Conservation (phyloP, 1,140 invertebrate genomes). For the Drosophila serrata region DNA sequence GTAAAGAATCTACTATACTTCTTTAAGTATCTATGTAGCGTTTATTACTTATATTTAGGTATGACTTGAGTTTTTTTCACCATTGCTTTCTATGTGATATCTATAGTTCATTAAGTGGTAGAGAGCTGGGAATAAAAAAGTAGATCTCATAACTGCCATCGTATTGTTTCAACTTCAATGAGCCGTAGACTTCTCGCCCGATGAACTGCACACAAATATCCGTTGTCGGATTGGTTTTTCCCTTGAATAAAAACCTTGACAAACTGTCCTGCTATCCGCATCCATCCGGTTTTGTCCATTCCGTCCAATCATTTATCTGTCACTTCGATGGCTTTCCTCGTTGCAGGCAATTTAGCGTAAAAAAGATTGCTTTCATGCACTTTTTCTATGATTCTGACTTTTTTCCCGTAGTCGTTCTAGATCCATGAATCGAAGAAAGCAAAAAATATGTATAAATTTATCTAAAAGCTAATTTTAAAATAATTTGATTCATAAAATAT, state of each 20-base stretch:
- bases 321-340: conserved; percentile 4
- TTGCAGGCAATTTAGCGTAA: conserved; percentile 5
- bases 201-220: conserved; percentile 52
- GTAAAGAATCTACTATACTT: no score
- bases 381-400: conserved; percentile 5
- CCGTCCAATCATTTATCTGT: conserved; percentile 15
- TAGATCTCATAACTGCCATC: conserved; percentile 61
- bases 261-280: conserved; percentile 21
- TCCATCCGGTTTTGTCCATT: conserved; percentile 1
- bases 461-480: no score
- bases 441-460: neutral
- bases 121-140: neutral
- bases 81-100: neutral
- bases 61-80: neutral
- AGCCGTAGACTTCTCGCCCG: conserved; percentile 44
- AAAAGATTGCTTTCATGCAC: conserved; percentile 12
- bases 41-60: no score
- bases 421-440: neutral
- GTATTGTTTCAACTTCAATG: conserved; percentile 66
- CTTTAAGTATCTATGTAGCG: neutral
- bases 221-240: conserved; percentile 14
- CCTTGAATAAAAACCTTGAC: conserved; percentile 32
- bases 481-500: no score
- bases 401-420: neutral
- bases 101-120: neutral